A percentile compares a stretch with the other conserved stretches of the same genome.
Evolutionary conservation across 2,888 invertebrate genomes (phyloP).

Genomic region (Chrysolina oricalcia): DNA sequence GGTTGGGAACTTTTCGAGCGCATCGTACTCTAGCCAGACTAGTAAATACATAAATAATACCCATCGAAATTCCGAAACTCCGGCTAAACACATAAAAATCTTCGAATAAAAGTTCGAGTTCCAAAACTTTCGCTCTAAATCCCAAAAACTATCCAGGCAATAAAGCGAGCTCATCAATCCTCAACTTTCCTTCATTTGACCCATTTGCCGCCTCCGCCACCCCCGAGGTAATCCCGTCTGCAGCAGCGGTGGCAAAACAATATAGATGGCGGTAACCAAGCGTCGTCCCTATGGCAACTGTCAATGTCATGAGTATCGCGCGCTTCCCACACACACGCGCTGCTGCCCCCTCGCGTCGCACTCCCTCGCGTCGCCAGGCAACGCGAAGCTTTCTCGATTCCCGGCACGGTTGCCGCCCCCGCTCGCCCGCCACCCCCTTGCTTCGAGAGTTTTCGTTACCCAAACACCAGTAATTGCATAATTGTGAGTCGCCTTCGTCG

Average conservation of each 20-base stretch:
- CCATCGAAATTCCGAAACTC: neutral
- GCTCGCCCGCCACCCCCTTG: constrained; percentile 40
- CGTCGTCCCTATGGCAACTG: constrained; percentile 61
- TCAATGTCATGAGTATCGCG: constrained; percentile 60
- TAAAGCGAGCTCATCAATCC: constrained; percentile 29
- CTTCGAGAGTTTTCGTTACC: constrained; percentile 63
- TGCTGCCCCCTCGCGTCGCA: constrained; percentile 40
- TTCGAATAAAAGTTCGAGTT: neutral
- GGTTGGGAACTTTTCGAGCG: no score
- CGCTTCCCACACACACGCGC: constrained; percentile 55
- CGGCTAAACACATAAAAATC: neutral
- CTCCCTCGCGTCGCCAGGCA: constrained; percentile 24
- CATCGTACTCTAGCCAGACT: no score
- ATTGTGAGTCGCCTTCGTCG: constrained; percentile 51
- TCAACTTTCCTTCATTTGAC: constrained; percentile 30
- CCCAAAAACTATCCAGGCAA: constrained; percentile 27
- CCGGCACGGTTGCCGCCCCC: constrained; percentile 37
- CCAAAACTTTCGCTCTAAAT: constrained; percentile 30
- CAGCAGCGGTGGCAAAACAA: constrained; percentile 50
- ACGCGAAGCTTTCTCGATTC: constrained; percentile 27
- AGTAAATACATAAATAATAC: constrained; percentile 5
- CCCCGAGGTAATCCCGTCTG: constrained; percentile 3
- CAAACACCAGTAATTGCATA: constrained; percentile 62
- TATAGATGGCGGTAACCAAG: constrained; percentile 58
- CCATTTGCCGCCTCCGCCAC: constrained; percentile 30